Conservation (phyloP, 2,888 invertebrate genomes). For the Ophonus ardosiacus region DNA sequence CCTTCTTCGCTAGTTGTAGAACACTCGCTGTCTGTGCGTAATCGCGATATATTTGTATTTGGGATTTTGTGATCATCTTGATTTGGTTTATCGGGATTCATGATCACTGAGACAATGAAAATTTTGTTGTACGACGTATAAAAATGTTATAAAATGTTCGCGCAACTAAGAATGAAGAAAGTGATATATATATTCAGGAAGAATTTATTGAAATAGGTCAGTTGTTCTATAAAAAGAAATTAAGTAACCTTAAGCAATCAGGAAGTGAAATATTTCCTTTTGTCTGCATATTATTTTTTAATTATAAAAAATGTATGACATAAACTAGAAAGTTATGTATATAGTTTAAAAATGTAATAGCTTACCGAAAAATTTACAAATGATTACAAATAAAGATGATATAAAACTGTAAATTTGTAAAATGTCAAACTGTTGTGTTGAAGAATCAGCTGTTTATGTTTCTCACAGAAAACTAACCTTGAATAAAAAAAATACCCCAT, state of each 20-base stretch:
- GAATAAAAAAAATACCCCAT: slow-evolving; percentile 16
- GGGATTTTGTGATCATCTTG: slow-evolving; percentile 55
- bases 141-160: neutral
- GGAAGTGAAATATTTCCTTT: slow-evolving; percentile 39
- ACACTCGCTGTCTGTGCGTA: slow-evolving; percentile 74
- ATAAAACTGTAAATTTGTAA: slow-evolving; percentile 32
- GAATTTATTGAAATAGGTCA: slow-evolving; percentile 58
- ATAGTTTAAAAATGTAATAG: neutral
- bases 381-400: slow-evolving; percentile 6
- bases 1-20: slow-evolving; percentile 73
- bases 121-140: neutral
- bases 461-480: slow-evolving; percentile 39
- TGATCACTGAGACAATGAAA: slow-evolving; percentile 15
- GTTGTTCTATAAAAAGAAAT: slow-evolving; percentile 60
- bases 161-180: neutral
- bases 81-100: slow-evolving; percentile 58
- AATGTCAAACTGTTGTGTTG: slow-evolving; percentile 38
- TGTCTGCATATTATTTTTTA: neutral
- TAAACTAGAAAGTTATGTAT: neutral
- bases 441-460: slow-evolving; percentile 60
- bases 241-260: slow-evolving; percentile 53
- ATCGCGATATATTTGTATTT: slow-evolving; percentile 67
- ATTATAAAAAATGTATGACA: neutral
- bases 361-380: slow-evolving; percentile 57
- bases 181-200: neutral